A percentile compares a stretch with the other conserved stretches of the same genome.
These are phyloP conservation scores for Tympanoctomys barrerae DNA, from an alignment of 2,797 vertebrate species.

Conservation along the genomic window DNA sequence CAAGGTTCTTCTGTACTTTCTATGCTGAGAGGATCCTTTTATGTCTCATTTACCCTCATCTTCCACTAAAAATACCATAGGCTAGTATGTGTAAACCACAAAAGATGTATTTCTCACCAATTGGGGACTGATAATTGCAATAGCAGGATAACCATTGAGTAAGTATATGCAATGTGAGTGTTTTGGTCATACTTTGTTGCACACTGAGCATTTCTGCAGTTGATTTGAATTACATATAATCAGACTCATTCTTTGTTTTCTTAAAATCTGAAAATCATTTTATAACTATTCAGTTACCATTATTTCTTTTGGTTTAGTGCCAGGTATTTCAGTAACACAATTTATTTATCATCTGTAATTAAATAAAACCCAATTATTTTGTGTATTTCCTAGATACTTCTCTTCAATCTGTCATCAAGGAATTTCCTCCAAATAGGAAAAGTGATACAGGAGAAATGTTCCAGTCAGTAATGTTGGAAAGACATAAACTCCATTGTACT, in stretches of 20 bases:
- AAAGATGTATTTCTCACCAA: neutral
- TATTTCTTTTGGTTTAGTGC: neutral
- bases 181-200: neutral
- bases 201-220: neutral
- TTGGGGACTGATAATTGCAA: neutral
- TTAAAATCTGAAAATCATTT: neutral
- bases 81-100: neutral
- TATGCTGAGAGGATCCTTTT: neutral
- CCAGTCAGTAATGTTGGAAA: neutral
- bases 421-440: neutral
- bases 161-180: neutral
- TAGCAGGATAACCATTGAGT: neutral
- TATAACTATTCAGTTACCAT: neutral
- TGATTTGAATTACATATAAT: neutral
- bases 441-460: neutral
- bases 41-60: neutral
- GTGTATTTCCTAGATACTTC: conserved; percentile 20
- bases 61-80: neutral
- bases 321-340: neutral
- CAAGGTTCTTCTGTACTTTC: neutral
- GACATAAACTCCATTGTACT: neutral
- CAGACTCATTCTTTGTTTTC: neutral
- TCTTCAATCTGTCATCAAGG: neutral
- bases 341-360: neutral
- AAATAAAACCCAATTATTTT: neutral